A percentile compares a stretch with the other conserved stretches of the same genome.
These are phyloP conservation scores for Parelbella ahira DNA, from an alignment of 2,888 invertebrate species.

Conservation along the genomic window DNA sequence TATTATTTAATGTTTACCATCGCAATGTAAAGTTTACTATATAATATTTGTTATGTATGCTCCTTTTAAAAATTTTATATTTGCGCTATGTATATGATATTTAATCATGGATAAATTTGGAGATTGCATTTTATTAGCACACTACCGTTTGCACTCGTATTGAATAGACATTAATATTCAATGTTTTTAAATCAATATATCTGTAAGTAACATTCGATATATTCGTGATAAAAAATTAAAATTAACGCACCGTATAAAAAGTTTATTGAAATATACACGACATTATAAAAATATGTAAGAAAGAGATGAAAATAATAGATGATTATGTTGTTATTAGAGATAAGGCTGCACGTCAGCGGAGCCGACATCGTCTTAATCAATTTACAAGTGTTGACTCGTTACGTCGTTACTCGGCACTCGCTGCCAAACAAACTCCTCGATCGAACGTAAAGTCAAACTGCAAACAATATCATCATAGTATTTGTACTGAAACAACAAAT, in stretches of 20 bases:
- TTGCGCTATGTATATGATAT: conserved; percentile 67
- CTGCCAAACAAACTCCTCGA: conserved; percentile 72
- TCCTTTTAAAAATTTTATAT: conserved; percentile 73
- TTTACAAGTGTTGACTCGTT: conserved; percentile 64
- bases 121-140: conserved; percentile 33
- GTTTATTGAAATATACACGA: no score
- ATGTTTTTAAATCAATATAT: no score
- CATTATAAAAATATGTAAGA: no score
- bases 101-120: conserved; percentile 75
- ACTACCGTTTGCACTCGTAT: not conserved
- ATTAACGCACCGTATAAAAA: no score
- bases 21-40: conserved; percentile 76
- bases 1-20: conserved; percentile 78
- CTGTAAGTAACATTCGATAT: no score
- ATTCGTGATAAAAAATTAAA: no score
- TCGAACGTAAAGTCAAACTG: conserved; percentile 73
- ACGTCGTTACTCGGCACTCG: conserved; percentile 42
- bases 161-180: no score
- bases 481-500: conserved; percentile 80
- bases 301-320: conserved; percentile 1
- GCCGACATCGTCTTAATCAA: conserved; percentile 58
- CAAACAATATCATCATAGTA: conserved; percentile 79
- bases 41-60: conserved; percentile 78
- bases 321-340: conserved; percentile 1
- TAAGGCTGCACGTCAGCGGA: conserved; percentile 29